A percentile compares a stretch with the other conserved stretches of the same genome.
Conservation (phyloP, 2,888 invertebrate genomes). For the Bimastos eiseni region DNA sequence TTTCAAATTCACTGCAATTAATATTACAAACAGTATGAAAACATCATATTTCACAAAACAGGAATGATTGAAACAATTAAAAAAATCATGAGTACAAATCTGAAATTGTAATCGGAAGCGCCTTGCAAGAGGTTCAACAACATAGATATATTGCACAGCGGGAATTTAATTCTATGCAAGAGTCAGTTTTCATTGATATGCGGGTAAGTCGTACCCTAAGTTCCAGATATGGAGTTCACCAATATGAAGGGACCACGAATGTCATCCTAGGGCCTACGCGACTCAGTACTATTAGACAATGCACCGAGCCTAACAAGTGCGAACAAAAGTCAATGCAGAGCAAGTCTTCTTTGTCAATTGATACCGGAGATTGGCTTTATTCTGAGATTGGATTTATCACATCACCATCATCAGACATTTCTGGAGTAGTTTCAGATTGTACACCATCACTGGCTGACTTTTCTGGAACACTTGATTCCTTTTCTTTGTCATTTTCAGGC, state of each 20-base stretch:
- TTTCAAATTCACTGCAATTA: not conserved
- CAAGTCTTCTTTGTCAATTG: not conserved
- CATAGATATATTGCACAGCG: not conserved
- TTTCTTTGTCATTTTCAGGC: conserved; percentile 65
- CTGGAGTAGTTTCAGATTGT: no score
- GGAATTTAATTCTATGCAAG: not conserved
- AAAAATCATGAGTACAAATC: not conserved
- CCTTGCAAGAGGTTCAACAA: not conserved
- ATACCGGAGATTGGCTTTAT: not conserved
- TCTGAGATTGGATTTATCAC: not conserved
- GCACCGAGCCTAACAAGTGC: not conserved
- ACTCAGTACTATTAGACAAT: not conserved
- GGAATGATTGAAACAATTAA: not conserved
- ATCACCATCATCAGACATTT: no score
- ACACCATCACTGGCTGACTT: not conserved
- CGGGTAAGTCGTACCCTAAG: not conserved
- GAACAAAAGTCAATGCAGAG: not conserved
- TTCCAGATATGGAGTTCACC: not conserved
- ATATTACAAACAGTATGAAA: not conserved
- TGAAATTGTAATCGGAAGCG: not conserved
- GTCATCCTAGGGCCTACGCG: not conserved
- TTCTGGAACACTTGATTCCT: not conserved
- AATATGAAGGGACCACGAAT: not conserved
- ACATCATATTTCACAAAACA: not conserved
- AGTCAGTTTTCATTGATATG: no score